A percentile compares a stretch with the other conserved stretches of the same genome.
These are phyloP conservation scores for Aradus depressus DNA, from an alignment of 2,888 invertebrate genomes.

Conservation along the genomic window DNA sequence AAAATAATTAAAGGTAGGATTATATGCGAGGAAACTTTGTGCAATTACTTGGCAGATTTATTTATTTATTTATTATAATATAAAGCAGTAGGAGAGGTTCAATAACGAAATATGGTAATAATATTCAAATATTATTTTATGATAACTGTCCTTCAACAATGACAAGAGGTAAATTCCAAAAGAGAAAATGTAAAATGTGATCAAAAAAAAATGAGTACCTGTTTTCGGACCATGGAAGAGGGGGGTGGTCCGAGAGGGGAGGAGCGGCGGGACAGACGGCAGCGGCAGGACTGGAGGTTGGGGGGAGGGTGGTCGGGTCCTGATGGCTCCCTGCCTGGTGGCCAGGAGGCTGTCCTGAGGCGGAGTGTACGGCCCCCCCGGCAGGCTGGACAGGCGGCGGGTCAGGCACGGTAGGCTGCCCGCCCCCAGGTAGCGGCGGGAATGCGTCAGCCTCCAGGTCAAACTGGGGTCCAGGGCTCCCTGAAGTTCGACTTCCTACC, in stretches of 20 bases:
- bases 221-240: constrained; percentile 15
- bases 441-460: constrained; percentile 69
- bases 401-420: constrained; percentile 28
- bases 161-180: too few relatives aligned
- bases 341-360: background rate
- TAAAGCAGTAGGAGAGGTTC: too few relatives aligned
- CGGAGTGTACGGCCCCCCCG: background rate
- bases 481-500: constrained; percentile 26
- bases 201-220: constrained; percentile 13
- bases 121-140: too few relatives aligned
- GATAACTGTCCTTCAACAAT: too few relatives aligned
- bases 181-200: too few relatives aligned
- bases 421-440: constrained; percentile 60
- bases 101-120: too few relatives aligned
- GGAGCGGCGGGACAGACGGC: constrained; percentile 25
- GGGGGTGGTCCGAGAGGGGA: constrained; percentile 30
- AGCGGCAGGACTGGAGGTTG: constrained; percentile 34
- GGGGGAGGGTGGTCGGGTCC: constrained; percentile 28
- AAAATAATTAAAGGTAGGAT: too few relatives aligned
- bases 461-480: constrained; percentile 47
- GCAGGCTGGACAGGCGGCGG: constrained; percentile 31
- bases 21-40: too few relatives aligned
- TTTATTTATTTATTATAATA: too few relatives aligned
- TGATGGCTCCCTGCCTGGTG: background rate
- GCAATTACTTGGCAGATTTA: too few relatives aligned